Evolutionary conservation across 2,797 vertebrate species (phyloP), one percentile per base, ranked within the genome.

Genomic region (Neosilurus hyrtlii): DNA sequence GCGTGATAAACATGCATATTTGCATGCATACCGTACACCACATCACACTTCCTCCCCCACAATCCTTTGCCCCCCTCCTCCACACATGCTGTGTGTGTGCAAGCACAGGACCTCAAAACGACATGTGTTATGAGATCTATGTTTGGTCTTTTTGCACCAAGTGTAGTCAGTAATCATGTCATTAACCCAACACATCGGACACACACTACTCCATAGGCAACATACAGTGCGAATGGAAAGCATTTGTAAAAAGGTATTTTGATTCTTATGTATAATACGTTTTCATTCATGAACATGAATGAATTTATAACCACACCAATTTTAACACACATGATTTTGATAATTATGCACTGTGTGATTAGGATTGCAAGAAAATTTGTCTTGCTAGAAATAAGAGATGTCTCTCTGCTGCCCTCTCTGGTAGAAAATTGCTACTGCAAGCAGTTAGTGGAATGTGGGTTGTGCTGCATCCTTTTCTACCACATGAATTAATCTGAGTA

Each of bases 11-110:
- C 30, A 8, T 37, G 54, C 16, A 2, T 76, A 16, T 43, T 78
- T 56, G 61, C 56, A 26, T 73, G 57, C 16, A 61, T 22, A 86
- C 52, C 54, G 20, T n/a, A 61, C 26, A 81, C 65, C 59, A 70
- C 71, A 76, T 82, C 70, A 80, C 80, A 84, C 82, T 85, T 85
- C 80, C 82, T 86, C 80, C 76, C 35, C 16, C 72, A 80, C 22
- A 56, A 37, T 26, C 62, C 71, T 59, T 24, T 66, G 10, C 59
- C 67, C 67, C 68, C 71, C 22, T 49, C 76, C 52, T 30, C 73
- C 43, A 68, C 62, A 68, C 68, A 79, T 14, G 56, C 22, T 82
- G 49, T 26, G 74, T 66, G 37, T 73, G 74, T 68, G 76, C 65
- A 68, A 22, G 63, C 43, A 78, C 70, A 24, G 37, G 59, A 49